Conservation (phyloP, 1,140 invertebrate species). For the Drosophila busckii region DNA sequence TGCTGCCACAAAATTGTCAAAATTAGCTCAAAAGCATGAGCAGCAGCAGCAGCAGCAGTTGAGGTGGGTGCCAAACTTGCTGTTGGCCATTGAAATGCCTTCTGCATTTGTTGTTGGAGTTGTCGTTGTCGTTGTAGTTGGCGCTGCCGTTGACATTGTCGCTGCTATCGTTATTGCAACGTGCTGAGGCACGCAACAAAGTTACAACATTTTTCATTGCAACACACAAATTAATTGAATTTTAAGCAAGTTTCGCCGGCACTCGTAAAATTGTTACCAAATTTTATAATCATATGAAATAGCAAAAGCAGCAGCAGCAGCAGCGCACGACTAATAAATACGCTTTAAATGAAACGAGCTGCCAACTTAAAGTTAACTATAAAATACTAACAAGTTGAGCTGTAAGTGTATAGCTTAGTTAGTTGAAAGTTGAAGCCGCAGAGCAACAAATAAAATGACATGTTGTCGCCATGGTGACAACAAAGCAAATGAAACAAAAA, state of each 20-base stretch:
- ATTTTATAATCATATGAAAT: constrained; percentile 44
- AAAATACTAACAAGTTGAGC: neutral
- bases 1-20: constrained; percentile 43
- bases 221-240: constrained; percentile 73
- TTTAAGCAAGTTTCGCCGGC: constrained; percentile 61
- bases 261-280: constrained; percentile 48
- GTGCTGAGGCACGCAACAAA: constrained; percentile 51
- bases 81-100: constrained; percentile 15
- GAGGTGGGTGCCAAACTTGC: constrained; percentile 30
- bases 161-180: constrained; percentile 18
- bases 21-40: constrained; percentile 63
- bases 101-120: constrained; percentile 7
- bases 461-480: constrained; percentile 2
- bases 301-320: neutral
- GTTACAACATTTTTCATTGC: constrained; percentile 60
- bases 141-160: neutral
- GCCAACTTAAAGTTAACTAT: neutral
- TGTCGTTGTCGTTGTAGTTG: constrained; percentile 8
- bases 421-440: constrained; percentile 6
- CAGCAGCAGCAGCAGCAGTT: too few relatives aligned
- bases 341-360: too few relatives aligned
- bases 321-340: neutral
- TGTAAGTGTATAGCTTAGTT: too few relatives aligned
- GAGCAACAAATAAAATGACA: constrained; percentile 11
- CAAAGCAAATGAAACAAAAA: constrained; percentile 2